Conservation (phyloP, 2,888 invertebrate species). For the Acleris holmiana region DNA sequence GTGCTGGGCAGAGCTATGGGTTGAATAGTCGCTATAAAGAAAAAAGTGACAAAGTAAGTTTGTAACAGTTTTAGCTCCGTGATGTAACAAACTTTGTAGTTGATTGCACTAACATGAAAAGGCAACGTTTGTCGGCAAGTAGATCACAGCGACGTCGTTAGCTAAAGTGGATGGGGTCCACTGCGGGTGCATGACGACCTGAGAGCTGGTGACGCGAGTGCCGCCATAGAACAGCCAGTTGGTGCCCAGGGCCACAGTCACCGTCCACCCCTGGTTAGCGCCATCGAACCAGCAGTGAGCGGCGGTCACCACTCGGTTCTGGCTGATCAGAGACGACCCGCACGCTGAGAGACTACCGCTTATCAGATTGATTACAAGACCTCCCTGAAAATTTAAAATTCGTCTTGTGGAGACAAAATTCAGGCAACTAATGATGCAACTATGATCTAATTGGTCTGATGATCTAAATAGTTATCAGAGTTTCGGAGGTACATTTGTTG, state of each 20-base stretch:
- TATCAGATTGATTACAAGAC: conserved; percentile 37
- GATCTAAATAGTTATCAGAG: too few relatives aligned
- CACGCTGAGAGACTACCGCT: conserved; percentile 38
- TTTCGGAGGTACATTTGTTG: too few relatives aligned
- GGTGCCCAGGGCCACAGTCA: conserved; percentile 40
- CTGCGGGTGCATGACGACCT: conserved; percentile 34
- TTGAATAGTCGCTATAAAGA: conserved; percentile 27
- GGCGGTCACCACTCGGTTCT: conserved; percentile 39
- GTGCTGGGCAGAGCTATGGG: conserved; percentile 32
- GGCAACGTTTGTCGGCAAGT: conserved; percentile 27
- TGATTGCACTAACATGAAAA: not conserved
- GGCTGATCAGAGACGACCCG: conserved; percentile 38
- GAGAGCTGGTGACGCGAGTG: conserved; percentile 30
- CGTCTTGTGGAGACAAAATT: too few relatives aligned
- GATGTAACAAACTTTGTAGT: too few relatives aligned
- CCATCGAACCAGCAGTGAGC: conserved; percentile 43
- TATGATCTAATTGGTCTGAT: too few relatives aligned
- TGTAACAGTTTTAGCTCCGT: too few relatives aligned
- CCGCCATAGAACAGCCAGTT: conserved; percentile 41
- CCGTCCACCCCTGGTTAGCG: conserved; percentile 34
- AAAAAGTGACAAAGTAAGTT: not conserved
- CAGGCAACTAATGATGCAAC: too few relatives aligned
- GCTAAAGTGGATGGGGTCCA: conserved; percentile 28
- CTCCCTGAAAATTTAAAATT: conserved; percentile 32
- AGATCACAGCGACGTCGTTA: conserved; percentile 41